A percentile compares a stretch with the other conserved stretches of the same genome.
Evolutionary conservation across 2,888 invertebrate species (phyloP).

Genomic region (Spodoptera picta): DNA sequence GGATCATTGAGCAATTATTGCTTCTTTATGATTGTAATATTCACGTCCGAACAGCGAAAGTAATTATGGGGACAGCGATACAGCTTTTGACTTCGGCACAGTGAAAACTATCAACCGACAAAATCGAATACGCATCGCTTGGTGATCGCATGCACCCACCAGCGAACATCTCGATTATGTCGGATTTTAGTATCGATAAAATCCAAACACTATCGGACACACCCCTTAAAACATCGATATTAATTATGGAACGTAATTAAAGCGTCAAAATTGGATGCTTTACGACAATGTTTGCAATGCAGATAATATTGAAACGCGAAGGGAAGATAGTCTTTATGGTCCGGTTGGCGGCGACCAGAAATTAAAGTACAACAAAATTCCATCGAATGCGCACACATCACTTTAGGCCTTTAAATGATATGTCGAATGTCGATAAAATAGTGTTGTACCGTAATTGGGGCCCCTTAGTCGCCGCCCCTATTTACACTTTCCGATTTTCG

Average conservation of each 20-base stretch:
- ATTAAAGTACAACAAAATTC: conserved; percentile 79
- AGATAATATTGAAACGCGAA: conserved; percentile 60
- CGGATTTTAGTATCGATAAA: conserved; percentile 69
- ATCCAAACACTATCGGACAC: conserved; percentile 85
- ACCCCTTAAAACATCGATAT: conserved; percentile 74
- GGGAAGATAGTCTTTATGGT: conserved; percentile 79
- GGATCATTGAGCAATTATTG: conserved; percentile 81
- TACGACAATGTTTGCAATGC: conserved; percentile 70
- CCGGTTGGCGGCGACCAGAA: conserved; percentile 79
- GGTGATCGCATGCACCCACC: conserved; percentile 46
- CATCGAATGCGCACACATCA: conserved; percentile 79
- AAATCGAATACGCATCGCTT: conserved; percentile 66
- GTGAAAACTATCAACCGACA: conserved; percentile 76
- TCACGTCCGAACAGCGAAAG: conserved; percentile 72
- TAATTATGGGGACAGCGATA: conserved; percentile 77
- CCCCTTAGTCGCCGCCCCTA: conserved; percentile 84
- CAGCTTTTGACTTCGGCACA: conserved; percentile 80
- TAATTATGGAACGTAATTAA: conserved; percentile 73
- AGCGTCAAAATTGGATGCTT: conserved; percentile 73
- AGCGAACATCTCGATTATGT: conserved; percentile 64
- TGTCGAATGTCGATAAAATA: conserved; percentile 78
- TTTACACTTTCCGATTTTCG: conserved; percentile 66
- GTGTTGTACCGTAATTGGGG: conserved; percentile 79
- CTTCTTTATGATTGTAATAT: conserved; percentile 80
- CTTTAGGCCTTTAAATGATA: conserved; percentile 87